Evolutionary conservation across 2,797 vertebrate genomes (phyloP), one percentile per base, ranked within the genome.

Genomic region (Enteromius thamalakanensis): DNA sequence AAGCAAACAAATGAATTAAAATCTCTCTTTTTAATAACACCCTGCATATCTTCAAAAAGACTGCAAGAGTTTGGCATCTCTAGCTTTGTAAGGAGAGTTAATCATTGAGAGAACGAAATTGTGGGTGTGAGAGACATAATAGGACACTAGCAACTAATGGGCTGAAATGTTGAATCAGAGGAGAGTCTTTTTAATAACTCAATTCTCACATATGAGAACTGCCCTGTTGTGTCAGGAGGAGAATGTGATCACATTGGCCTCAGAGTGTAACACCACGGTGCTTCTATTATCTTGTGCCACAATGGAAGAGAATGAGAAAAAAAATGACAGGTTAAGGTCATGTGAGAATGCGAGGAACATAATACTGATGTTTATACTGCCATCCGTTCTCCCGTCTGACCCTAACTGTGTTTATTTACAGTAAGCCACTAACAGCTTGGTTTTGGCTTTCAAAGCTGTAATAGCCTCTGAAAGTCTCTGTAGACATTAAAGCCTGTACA

Each of bases 341-440:
- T 78, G 37, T 58, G 47, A 77, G 65, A 80, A 80, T 64, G n/a
- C 1, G 47, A 81, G 72, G n/a, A 78, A 81, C 53, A 40, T 60
- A 71, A 79, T 45, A 83, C 67, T 68, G 69, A 72, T 69, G 60
- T 64, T 64, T 81, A 76, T 68, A 64, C 26, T 76, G 45, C 71
- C 53, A 65, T 80, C 69, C n/a, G 23, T 68, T 74, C 76, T 80
- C 76, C 70, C 75, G 34, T 69, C 74, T 81, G 64, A 70, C 76
- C 78, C 42, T 76, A 26, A 80, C 67, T 71, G 78, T 42, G 47
- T 81, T 86, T 83, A 72, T 84, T 86, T 84, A 84, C 78, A 86
- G 85, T 83, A 58, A 83, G 60, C 64, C 74, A 80, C 82, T 69
- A 83, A 78, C 82, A 84, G 72, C 72, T 81, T 53, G 23, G 78